phyloP scores from a whole-genome alignment of 2,797 vertebrate genomes.

The Darevskia mixta region DNA sequence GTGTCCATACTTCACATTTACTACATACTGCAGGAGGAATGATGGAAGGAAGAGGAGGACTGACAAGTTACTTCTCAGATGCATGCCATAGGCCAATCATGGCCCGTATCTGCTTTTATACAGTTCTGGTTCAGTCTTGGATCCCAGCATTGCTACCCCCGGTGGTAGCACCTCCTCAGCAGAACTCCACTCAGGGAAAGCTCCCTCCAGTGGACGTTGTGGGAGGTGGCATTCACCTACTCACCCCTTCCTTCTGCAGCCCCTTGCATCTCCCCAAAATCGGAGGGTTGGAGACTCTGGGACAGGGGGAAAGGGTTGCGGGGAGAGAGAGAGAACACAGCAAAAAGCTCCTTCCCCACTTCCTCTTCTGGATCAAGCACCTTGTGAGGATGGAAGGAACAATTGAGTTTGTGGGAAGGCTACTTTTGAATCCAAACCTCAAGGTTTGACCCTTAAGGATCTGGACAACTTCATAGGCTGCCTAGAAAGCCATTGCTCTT shows the following conservation, averaged over 20 bases:
- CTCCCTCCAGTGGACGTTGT: background rate
- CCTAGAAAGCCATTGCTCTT: background rate
- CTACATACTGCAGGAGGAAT: slow-evolving; percentile 2
- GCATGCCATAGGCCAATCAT: background rate
- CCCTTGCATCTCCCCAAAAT: background rate
- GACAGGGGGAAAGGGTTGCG: background rate
- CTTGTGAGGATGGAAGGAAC: background rate
- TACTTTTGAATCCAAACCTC: background rate
- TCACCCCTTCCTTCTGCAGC: background rate
- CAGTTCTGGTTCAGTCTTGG: background rate
- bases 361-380: background rate
- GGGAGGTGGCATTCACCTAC: background rate
- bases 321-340: background rate
- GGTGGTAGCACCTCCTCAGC: background rate
- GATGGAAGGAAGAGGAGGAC: background rate
- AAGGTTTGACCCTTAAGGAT: background rate
- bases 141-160: background rate
- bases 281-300: background rate
- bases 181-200: background rate
- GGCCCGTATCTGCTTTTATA: background rate
- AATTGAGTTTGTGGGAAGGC: background rate
- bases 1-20: background rate
- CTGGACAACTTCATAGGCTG: background rate
- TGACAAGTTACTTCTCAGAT: background rate
- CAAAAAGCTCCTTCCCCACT: no score